Conservation (phyloP, 2,888 invertebrate genomes). For the Panzeria rudis region DNA sequence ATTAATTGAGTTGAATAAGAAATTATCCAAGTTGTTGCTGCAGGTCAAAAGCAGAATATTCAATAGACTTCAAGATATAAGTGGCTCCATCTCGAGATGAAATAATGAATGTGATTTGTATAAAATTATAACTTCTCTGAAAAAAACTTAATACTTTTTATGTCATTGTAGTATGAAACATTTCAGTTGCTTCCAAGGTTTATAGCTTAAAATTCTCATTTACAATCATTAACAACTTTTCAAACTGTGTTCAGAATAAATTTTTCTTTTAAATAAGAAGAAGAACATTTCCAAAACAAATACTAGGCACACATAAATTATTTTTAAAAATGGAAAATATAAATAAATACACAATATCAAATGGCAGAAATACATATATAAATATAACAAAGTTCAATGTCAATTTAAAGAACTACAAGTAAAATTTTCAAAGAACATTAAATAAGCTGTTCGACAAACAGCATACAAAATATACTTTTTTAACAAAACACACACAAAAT, state of each 20-base stretch:
- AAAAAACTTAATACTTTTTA: too few species aligned
- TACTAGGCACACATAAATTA: conserved; percentile 1
- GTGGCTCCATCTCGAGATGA: too few species aligned
- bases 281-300: not conserved
- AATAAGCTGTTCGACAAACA: conserved; percentile 60
- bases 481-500: conserved; percentile 34
- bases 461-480: conserved; percentile 60
- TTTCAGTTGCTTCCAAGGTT: too few species aligned
- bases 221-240: not conserved
- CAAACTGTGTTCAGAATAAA: conserved; percentile 6
- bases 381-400: conserved; percentile 60
- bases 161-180: too few species aligned
- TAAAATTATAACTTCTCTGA: too few species aligned
- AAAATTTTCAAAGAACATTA: conserved; percentile 56
- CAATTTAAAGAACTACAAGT: conserved; percentile 26
- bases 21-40: too few species aligned
- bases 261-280: not conserved
- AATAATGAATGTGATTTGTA: too few species aligned
- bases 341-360: not conserved
- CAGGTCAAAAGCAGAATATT: too few species aligned
- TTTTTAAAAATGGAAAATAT: not conserved
- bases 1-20: too few species aligned
- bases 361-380: not conserved
- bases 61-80: too few species aligned
- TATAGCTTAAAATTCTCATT: too few species aligned